Evolutionary conservation across 2,888 invertebrate species (phyloP), one percentile per base, ranked within the genome.

Genomic region (Spialia ferax): DNA sequence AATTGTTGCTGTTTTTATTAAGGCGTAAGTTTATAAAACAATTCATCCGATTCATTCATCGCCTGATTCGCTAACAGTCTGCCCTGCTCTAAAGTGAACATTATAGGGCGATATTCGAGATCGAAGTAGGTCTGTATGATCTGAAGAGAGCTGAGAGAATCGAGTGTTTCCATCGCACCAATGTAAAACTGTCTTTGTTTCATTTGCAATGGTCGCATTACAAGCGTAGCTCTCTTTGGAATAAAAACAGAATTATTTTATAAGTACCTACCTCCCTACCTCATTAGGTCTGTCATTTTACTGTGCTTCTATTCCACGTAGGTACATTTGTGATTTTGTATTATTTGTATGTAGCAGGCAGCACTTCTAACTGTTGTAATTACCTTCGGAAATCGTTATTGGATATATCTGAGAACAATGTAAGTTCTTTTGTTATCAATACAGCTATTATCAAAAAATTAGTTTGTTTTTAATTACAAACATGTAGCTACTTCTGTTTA

Each of bases 1-100:
- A 32, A 32, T 32, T 32, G 32, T 32, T 32, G 10, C 32, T 11
- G 35, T 57, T 35, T 52, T 54, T 63, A 42, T 18, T 52, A 52
- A 52, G 61, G 32, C 11, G 32, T 11, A 32, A 32, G 32, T 32
- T 32, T 32, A 32, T 8, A 32, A 32, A 32, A 32, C 32, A 7
- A 32, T n/a, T n/a, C 26, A 6, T 26, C 26, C 3, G 26, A 26
- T 2, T 4, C 8, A 1, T 4, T 1, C 1, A 1, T 32, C 32
- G 10, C 2, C 7, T 8, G 32, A 1, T 32, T 32, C 32, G 32
- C n/a, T n/a, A n/a, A n/a, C n/a, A n/a, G n/a, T n/a, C n/a, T n/a
- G n/a, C n/a, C 10, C 10, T 11, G 32, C 10, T 11, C 32, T 32
- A 8, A 32, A 32, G 10, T 32, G 32, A 7, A 32, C 32, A 32